Conservation (phyloP, 2,888 invertebrate genomes). For the Colostygia pectinataria region DNA sequence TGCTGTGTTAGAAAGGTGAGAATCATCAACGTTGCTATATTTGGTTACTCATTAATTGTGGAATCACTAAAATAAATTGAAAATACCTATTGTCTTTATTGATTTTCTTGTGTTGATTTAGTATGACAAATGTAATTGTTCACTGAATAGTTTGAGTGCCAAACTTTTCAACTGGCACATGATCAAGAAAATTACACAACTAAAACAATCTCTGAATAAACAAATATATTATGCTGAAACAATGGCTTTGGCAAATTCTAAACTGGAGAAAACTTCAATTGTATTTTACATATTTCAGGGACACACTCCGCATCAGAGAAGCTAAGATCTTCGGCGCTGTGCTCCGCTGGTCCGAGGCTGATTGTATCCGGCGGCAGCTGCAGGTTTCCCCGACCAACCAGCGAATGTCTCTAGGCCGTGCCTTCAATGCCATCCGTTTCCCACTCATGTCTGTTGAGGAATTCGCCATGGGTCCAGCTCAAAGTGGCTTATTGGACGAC, state of each 20-base stretch:
- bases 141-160: slow-evolving; percentile 20
- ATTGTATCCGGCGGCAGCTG: slow-evolving; percentile 86
- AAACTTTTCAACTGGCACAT: slow-evolving; percentile 19
- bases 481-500: slow-evolving; percentile 89
- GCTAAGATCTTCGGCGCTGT: slow-evolving; percentile 90
- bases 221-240: too few species aligned
- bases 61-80: slow-evolving; percentile 7
- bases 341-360: slow-evolving; percentile 88
- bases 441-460: slow-evolving; percentile 94
- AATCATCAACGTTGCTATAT: background rate
- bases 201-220: slow-evolving; percentile 10
- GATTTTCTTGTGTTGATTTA: slow-evolving; percentile 17
- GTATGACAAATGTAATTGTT: slow-evolving; percentile 18
- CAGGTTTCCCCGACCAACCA: slow-evolving; percentile 87
- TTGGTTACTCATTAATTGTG: background rate
- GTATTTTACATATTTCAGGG: slow-evolving; percentile 68
- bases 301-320: slow-evolving; percentile 90
- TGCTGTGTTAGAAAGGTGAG: slow-evolving; percentile 86
- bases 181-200: slow-evolving; percentile 19
- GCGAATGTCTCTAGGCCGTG: slow-evolving; percentile 86
- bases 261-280: too few species aligned
- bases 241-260: too few species aligned
- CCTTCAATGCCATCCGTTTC: slow-evolving; percentile 89
- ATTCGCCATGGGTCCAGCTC: slow-evolving; percentile 90
- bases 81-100: slow-evolving; percentile 3